Evolutionary conservation across 2,888 invertebrate genomes (phyloP), one percentile per base, ranked within the genome.

Genomic region (Campoletis raptor): DNA sequence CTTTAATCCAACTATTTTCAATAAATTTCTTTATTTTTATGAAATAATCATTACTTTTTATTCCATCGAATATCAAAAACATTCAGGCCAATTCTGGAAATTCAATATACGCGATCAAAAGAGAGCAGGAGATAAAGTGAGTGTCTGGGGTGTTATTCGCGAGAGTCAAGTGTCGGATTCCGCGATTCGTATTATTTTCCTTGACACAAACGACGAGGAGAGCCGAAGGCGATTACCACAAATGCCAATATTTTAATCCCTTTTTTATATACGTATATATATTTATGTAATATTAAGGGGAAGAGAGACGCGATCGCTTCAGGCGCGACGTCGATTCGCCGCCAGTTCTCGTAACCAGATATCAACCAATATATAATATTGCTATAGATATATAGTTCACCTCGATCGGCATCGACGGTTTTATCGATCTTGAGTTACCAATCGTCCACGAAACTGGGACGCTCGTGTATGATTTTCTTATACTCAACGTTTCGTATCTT

Each of bases 401-500:
- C 81, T 86, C 91, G 91, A 93, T 93, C 81, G 91, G 91, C 90
- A 92, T 91, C 89, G 90, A 87, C 82, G 88, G 93, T 89, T 92
- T 94, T 94, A 94, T 94, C 92, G 94, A 93, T 94, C 93, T 94
- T 94, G 91, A 92, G 92, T 94, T 94, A 93, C 94, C 92, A 91
- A 92, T 92, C 90, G 85, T 73, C 81, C 40, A 89, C 85, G 89
- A 90, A 93, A 93, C 89, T 94, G 90, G 93, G 92, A 92, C 92
- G 92, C 90, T 78, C 86, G 72, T 81, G 69, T 79, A 72, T 76
- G 83, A 85, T 85, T 88, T 85, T 74, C 86, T 81, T 81, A 52
- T 78, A 12, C 72, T 40, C 78, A 36, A 37, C 54, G 30, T 66
- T 48, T 54, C 83, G 76, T 48, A 24, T 66, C 82, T 69, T 76